Conservation (phyloP, 1,140 invertebrate genomes). For the Atta colombica region DNA sequence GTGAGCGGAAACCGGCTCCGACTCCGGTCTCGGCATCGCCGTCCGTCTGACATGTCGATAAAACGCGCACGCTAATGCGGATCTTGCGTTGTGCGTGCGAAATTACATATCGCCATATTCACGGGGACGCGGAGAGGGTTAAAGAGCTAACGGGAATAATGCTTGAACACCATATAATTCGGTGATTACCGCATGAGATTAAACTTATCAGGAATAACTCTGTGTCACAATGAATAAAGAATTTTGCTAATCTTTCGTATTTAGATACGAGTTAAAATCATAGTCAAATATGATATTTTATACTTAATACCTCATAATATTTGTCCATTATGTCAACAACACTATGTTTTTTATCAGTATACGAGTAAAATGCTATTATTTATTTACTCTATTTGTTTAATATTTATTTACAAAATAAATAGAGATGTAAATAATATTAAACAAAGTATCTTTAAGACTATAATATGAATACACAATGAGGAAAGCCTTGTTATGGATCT, state of each 20-base stretch:
- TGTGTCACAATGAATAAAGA: neutral
- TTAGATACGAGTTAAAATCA: neutral
- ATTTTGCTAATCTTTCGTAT: neutral
- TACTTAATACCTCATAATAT: neutral
- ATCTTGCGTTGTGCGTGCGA: conserved; percentile 5
- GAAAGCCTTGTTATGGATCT: no score
- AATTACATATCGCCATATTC: conserved; percentile 31
- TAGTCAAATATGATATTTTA: neutral
- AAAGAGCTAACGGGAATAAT: neutral
- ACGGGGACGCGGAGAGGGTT: neutral
- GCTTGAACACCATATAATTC: neutral
- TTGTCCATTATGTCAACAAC: neutral
- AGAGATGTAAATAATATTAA: neutral
- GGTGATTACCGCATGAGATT: conserved; percentile 18
- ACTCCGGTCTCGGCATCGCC: neutral
- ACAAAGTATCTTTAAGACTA: no score
- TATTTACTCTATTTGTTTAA: neutral
- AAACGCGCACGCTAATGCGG: conserved; percentile 14
- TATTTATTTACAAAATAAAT: neutral
- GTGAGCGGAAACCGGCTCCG: conserved; percentile 61
- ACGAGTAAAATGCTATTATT: neutral
- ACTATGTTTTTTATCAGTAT: neutral
- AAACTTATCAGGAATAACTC: neutral
- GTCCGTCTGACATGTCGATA: conserved; percentile 5
- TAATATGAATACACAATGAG: no score